Evolutionary conservation across 1,140 invertebrate species (phyloP), one percentile per base, ranked within the genome.

Genomic region (Littorina saxatilis): DNA sequence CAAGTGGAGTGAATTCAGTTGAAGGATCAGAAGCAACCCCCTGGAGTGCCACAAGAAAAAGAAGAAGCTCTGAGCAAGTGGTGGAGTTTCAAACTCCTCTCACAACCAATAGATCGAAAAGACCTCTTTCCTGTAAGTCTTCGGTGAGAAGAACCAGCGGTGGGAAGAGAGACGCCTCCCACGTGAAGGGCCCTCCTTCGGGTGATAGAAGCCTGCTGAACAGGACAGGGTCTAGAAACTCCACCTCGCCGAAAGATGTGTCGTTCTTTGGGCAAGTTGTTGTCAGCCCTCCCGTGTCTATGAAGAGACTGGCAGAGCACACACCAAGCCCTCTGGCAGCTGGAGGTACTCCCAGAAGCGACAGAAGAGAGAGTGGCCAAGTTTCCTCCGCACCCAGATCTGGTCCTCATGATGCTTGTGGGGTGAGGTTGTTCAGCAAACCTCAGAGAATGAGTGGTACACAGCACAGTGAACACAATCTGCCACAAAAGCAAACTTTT

Each of bases 181-280:
- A 11, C 70, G 39, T 37, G 40, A 73, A 73, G 20, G 50, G 70
- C 50, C 70, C 70, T 1, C 58, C 58, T 7, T 27, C 13, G 4
- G 29, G 61, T 39, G 32, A 5, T 17, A 17, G 15, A 13, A 23
- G 15, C 35, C 13, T 23, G 23, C 32, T 9, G 35, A 39, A 9
- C 27, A 47, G 40, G 27, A n/a, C 66, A 37, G 43, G 43, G 13
- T 43, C 50, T n/a, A 27, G n/a, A 9, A 50, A 27, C 29, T 5
- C 70, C 11, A 39, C 9, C 11, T 78, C 76, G 23, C 55, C 39
- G n/a, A 73, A 15, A 9, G 43, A 81, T n/a, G 55, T 23, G n/a
- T 79, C 79, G 15, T 84, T 81, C 58, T 84, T 79, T 68, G 79
- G 80, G 29, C 83, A 84, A 15, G 75, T 81, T 4, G 81, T 83